Evolutionary conservation across 64 coral and sea anemone genomes (phyloP), one percentile per base, ranked within the genome.

Genomic region (Cladopsammia gracilis): DNA sequence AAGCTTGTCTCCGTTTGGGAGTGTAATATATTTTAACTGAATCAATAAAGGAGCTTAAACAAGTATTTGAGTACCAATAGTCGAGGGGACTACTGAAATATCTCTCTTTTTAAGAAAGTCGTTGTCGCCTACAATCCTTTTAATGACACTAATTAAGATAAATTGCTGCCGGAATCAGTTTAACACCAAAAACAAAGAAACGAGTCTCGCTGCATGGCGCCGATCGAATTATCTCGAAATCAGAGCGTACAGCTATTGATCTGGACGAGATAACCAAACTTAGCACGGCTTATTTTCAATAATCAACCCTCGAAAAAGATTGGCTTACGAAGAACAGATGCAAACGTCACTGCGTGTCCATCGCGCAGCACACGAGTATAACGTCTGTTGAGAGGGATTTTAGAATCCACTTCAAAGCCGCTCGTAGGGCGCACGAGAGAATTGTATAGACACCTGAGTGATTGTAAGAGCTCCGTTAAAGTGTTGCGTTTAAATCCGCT

Each of bases 131-230:
- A 20, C 80, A 84, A 84, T 84, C 80, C 58, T 18, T 43, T 46
- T 89, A 94, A 89, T 91, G 96, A 98, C 96, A 89, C 74, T 98
- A 98, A 98, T 98, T 92, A 98, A 94, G 96, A 98, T 98, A 88
- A 94, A 98, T 94, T 65, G 72, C 74, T 72, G 90, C 86, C 50
- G 92, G 67, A 78, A 90, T 75, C 45, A 79, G 67, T 79, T 94
- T 68, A 67, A 22, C 76, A 86, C 88, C 77, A 90, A 91, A 94
- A 93, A 93, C 72, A 79, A 82, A 73, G 44, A 75, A 26, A 65
- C 61, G 64, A 71, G 49, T 57, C 23, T 93, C 92, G 68, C 92
- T 74, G 73, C 58, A 75, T 86, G 91, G 74, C 85, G 80, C 91
- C 81, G 91, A 83, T 98, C 90, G 94, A 94, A 94, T 98, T 94